Percentiles rank a stretch among this genome's conserved stretches.
Evolutionary conservation across 2,113 vertebrate genomes (phyloP).

Genomic region (Podarcis cretensis): DNA sequence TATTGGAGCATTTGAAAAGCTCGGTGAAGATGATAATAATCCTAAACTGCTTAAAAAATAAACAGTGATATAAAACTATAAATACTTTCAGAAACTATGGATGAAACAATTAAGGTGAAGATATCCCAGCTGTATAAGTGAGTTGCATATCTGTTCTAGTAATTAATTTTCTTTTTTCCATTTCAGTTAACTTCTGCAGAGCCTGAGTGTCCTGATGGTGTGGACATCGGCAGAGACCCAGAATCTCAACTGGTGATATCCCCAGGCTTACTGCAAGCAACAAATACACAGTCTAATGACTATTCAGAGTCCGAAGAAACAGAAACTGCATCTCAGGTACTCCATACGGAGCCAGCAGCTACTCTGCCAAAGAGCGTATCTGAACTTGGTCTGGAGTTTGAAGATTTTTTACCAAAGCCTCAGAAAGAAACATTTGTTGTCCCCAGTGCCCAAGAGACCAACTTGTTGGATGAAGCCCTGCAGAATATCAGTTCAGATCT

Average conservation of each 20-base stretch:
- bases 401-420: constrained; percentile 71
- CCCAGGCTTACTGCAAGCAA: not conserved
- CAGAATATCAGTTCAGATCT: constrained; percentile 81
- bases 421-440: constrained; percentile 1
- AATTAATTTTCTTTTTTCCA: constrained; percentile 24
- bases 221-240: constrained; percentile 3
- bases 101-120: not conserved
- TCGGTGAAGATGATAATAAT: not conserved
- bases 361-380: not conserved
- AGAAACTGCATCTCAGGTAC: constrained; percentile 7
- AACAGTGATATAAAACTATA: too few species aligned
- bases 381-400: constrained; percentile 59
- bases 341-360: not conserved
- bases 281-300: not conserved
- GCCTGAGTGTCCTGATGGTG: not conserved
- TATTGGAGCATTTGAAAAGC: not conserved
- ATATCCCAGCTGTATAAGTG: not conserved
- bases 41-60: not conserved
- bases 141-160: not conserved
- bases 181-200: constrained; percentile 51
- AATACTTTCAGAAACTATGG: not conserved
- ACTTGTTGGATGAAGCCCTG: constrained; percentile 77
- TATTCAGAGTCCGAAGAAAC: not conserved
- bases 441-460: rapidly evolving
- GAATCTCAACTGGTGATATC: constrained; percentile 26